Percentiles rank a stretch among this genome's conserved stretches.
Evolutionary conservation across 2,797 vertebrate genomes (phyloP).

Genomic region (Mus spretus): DNA sequence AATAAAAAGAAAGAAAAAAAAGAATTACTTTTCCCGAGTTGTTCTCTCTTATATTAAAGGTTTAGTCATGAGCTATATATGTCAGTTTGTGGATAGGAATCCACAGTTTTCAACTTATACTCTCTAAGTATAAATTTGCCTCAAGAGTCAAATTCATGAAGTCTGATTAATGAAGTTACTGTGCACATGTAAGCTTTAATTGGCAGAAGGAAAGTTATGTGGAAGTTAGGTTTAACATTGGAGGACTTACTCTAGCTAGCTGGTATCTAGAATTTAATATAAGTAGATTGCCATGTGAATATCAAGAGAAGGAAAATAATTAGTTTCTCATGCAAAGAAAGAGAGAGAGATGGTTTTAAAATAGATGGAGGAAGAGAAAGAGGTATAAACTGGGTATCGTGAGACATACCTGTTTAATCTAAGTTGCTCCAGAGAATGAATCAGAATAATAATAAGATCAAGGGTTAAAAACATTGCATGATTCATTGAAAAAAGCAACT

Average conservation of each 20-base stretch:
- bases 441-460: not conserved
- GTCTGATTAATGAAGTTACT: constrained; percentile 71
- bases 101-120: constrained; percentile 62
- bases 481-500: not conserved
- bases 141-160: constrained; percentile 33
- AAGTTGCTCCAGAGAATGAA: not conserved
- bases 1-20: not conserved
- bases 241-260: constrained; percentile 63
- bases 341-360: not conserved
- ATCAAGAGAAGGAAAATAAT: constrained; percentile 66
- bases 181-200: not conserved
- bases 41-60: constrained; percentile 60
- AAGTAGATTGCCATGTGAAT: constrained; percentile 54
- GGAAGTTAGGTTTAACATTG: not conserved
- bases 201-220: constrained; percentile 48
- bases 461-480: not conserved
- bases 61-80: constrained; percentile 50
- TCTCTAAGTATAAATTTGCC: constrained; percentile 75
- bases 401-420: not conserved
- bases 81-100: constrained; percentile 72
- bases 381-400: not conserved
- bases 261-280: constrained; percentile 52
- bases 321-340: not conserved
- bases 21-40: not conserved
- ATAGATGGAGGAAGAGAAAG: not conserved